Base-by-base conservation (phyloP, 2,113 vertebrate genomes). In the Danio rerio region DNA sequence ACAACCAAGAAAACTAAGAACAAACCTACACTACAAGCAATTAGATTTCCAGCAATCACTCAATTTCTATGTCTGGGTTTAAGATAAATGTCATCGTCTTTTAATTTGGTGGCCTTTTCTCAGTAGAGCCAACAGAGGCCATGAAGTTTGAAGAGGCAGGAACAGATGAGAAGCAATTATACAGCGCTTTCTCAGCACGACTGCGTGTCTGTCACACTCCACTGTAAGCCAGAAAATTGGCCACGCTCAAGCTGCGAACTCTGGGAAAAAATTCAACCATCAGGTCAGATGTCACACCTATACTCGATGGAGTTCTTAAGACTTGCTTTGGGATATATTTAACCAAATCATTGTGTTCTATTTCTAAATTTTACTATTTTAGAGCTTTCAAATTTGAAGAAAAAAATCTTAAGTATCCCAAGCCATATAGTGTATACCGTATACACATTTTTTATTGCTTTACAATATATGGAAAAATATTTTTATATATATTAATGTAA, bases 171-270 rank as follows among this genome's bases (percentile, higher is more conserved):
- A 80, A 70, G 55, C 82, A 83, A 86, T 83, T 83, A 82, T 43
- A 59, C 73, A 1, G 66, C 16, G 12, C 13, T 52, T 50, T 49
- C 53, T 55, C 13, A 40, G 15, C 47, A 21, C 55, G 16, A 63
- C 42, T 7, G 16, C 40, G 47, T 13, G 21, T 45, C 77, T 45
- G 58, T 47, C 50, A 58, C 70, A 62, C 69, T 63, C 55, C 18
- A 5, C 42, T 45, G 49, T 58, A 81, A 83, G 62, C 75, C 75
- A 69, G 70, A 72, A 85, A 85, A 85, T 82, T 85, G 84, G 50
- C 65, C 78, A 55, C 53, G 76, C 73, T 75, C 43, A 20, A 16
- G 42, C 31, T 71, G 47, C 72, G 21, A 70, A 59, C 16, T 42
- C 68, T 4, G 40, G 42, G 63, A 15, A 47, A 18, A 13, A 55